A percentile compares a stretch with the other conserved stretches of the same genome.
These are phyloP conservation scores for Pseudotriccus pelzelni DNA, from an alignment of 2,797 vertebrate genomes.

Conservation along the genomic window DNA sequence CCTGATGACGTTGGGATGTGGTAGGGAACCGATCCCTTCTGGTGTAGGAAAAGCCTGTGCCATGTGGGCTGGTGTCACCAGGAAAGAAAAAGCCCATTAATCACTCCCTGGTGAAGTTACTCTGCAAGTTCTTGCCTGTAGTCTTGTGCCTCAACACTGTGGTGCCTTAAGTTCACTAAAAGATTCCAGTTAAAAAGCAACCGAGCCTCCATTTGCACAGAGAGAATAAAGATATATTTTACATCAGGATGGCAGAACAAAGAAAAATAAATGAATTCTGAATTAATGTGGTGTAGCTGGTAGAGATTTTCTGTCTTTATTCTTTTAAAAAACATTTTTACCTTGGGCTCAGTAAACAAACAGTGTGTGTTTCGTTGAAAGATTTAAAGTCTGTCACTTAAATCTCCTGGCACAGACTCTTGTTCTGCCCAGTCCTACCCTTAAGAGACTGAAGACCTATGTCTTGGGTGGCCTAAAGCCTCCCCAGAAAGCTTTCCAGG, in stretches of 20 bases:
- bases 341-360: neutral
- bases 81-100: neutral
- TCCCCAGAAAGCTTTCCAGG: conserved; percentile 12
- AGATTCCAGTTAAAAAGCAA: neutral
- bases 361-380: accelerated
- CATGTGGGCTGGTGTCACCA: neutral
- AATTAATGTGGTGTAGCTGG: neutral
- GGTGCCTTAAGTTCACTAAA: neutral
- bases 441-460: neutral
- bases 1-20: neutral
- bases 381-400: neutral
- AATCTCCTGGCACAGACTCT: neutral
- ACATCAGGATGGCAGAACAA: neutral
- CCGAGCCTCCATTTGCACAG: neutral
- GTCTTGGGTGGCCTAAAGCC: neutral
- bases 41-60: neutral
- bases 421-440: neutral
- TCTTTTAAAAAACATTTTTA: neutral
- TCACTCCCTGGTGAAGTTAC: neutral
- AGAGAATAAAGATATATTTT: neutral
- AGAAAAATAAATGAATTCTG: neutral
- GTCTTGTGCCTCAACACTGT: neutral
- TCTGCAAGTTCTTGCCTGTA: neutral
- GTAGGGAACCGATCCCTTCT: neutral
- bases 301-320: neutral